Percentiles rank a stretch among this genome's conserved stretches.
Conservation (phyloP, 2,888 invertebrate species). For the Drosophila aldrichi region DNA sequence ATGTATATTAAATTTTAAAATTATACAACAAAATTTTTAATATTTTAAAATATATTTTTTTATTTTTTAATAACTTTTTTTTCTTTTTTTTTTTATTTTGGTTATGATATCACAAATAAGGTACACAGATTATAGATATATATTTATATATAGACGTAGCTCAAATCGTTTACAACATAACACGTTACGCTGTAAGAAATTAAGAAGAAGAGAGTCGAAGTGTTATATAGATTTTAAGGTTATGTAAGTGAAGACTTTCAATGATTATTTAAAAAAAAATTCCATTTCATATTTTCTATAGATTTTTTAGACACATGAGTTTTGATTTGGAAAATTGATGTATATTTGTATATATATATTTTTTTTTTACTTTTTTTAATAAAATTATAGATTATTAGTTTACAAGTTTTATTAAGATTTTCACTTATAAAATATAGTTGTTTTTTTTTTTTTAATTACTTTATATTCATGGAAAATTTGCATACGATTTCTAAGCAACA, state of each 20-base stretch:
- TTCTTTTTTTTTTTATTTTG: slow-evolving; percentile 27
- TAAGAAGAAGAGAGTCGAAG: slow-evolving; percentile 7
- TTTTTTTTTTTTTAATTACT: neutral
- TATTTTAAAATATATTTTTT: slow-evolving; percentile 37
- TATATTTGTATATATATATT: too few species aligned
- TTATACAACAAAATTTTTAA: slow-evolving; percentile 51
- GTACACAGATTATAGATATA: slow-evolving; percentile 75
- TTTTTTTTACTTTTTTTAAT: too few species aligned
- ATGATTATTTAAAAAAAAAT: neutral
- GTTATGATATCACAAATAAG: slow-evolving; percentile 82
- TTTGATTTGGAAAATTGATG: neutral
- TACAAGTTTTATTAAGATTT: too few species aligned
- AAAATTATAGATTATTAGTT: too few species aligned
- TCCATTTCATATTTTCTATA: neutral
- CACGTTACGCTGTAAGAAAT: slow-evolving; percentile 57
- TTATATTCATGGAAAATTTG: neutral
- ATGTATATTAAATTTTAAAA: slow-evolving; percentile 36
- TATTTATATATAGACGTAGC: slow-evolving; percentile 34
- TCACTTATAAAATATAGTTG: neutral
- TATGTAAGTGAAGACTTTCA: neutral
- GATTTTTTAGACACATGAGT: neutral
- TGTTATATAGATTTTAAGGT: slow-evolving; percentile 1
- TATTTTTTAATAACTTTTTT: slow-evolving; percentile 9
- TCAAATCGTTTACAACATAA: slow-evolving; percentile 56
- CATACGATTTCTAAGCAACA: slow-evolving; percentile 68